Percentiles rank a stretch among this genome's conserved stretches.
These are phyloP conservation scores for Agrotis ipsilon DNA, from an alignment of 2,888 invertebrate species.

Conservation along the genomic window DNA sequence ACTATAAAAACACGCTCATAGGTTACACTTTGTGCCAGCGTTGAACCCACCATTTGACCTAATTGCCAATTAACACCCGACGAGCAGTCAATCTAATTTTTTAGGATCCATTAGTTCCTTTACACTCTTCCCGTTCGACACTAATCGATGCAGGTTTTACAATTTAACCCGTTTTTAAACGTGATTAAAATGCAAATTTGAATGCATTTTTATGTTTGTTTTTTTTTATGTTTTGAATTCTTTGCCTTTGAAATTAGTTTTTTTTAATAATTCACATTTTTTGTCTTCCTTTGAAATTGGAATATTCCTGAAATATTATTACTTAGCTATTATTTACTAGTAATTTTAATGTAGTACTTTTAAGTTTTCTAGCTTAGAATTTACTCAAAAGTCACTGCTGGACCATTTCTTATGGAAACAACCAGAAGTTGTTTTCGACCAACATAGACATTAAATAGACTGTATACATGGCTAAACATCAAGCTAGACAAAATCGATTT, in stretches of 20 bases:
- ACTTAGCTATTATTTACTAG: no score
- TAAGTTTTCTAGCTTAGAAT: no score
- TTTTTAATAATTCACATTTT: no score
- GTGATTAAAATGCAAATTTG: slow-evolving; percentile 16
- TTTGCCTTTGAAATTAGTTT: no score
- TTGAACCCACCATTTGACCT: slow-evolving; percentile 65
- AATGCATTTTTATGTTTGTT: slow-evolving; percentile 4
- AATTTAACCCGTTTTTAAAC: slow-evolving; percentile 58
- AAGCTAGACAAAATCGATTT: no score
- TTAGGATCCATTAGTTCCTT: slow-evolving; percentile 67
- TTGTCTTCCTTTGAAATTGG: no score
- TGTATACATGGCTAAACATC: no score
- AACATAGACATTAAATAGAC: slow-evolving; percentile 30
- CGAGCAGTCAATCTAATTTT: slow-evolving; percentile 72
- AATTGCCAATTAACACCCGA: slow-evolving; percentile 77
- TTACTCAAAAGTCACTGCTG: no score
- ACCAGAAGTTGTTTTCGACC: slow-evolving; percentile 9
- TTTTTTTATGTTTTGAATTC: neutral
- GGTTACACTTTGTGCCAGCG: slow-evolving; percentile 46
- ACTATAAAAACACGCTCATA: slow-evolving; percentile 33
- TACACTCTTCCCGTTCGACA: slow-evolving; percentile 45
- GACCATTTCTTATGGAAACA: neutral
- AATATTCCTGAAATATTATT: no score
- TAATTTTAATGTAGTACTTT: no score
- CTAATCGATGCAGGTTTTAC: slow-evolving; percentile 65